Percentiles rank a stretch among this genome's conserved stretches.
Conservation (phyloP, 2,797 vertebrate species). For the Pangasius sanitwongsei region DNA sequence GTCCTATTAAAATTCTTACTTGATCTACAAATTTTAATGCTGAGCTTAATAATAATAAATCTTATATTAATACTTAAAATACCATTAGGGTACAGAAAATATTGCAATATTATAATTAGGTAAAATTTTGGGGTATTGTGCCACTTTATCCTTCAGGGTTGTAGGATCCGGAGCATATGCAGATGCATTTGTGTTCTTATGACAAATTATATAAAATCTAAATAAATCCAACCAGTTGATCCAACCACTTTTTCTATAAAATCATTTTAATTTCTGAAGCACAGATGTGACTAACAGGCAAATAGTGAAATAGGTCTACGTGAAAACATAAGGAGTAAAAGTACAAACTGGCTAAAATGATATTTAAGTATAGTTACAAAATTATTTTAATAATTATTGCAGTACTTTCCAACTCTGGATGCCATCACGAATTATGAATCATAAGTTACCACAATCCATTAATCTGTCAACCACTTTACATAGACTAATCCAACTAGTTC, state of each 20-base stretch:
- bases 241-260: neutral
- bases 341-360: neutral
- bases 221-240: neutral
- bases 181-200: neutral
- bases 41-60: neutral
- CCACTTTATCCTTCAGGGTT: neutral
- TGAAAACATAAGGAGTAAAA: neutral
- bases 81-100: neutral
- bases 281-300: neutral
- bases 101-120: neutral
- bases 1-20: conserved; percentile 21
- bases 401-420: neutral
- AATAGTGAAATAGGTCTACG: too few species aligned
- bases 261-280: neutral
- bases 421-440: neutral
- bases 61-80: neutral
- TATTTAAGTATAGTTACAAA: neutral
- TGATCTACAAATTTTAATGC: conserved; percentile 5
- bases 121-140: neutral
- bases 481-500: neutral
- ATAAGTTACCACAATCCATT: neutral
- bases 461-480: neutral
- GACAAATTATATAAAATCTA: neutral
- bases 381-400: neutral
- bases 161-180: too few species aligned